These are phyloP conservation scores for Lepidotrigona ventralis DNA, from an alignment of 1,140 invertebrate species.

Conservation along the genomic window DNA sequence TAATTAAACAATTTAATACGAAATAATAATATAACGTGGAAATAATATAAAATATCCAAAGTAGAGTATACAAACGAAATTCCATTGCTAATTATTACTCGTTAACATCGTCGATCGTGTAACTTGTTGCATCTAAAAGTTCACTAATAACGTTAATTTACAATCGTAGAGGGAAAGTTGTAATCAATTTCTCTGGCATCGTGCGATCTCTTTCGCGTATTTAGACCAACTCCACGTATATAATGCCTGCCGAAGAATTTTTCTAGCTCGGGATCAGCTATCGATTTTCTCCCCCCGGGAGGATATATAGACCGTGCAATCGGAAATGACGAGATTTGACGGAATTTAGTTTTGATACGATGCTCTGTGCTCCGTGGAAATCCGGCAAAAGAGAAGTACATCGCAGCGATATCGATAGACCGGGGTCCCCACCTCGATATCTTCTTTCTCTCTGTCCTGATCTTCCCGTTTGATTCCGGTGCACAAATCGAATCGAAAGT, in stretches of 20 bases:
- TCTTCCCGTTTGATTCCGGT: constrained; percentile 22
- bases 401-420: constrained; percentile 28
- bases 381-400: constrained; percentile 38
- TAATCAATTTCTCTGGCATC: not conserved
- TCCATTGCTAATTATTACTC: too few species aligned
- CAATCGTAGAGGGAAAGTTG: not conserved
- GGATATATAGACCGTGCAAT: not conserved
- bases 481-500: constrained; percentile 45
- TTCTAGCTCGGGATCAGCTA: not conserved
- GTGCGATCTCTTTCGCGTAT: not conserved
- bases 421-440: not conserved
- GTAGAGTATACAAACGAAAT: too few species aligned
- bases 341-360: constrained; percentile 55
- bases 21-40: too few species aligned
- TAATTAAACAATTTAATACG: too few species aligned
- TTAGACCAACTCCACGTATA: not conserved
- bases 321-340: constrained; percentile 49
- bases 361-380: constrained; percentile 21
- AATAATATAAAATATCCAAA: too few species aligned
- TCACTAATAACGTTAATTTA: not conserved
- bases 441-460: constrained; percentile 35
- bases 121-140: not conserved
- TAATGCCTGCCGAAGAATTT: not conserved
- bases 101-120: not conserved
- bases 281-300: not conserved